These are phyloP conservation scores for Aptenodytes patagonicus DNA, from an alignment of 2,113 vertebrate species.

Conservation along the genomic window DNA sequence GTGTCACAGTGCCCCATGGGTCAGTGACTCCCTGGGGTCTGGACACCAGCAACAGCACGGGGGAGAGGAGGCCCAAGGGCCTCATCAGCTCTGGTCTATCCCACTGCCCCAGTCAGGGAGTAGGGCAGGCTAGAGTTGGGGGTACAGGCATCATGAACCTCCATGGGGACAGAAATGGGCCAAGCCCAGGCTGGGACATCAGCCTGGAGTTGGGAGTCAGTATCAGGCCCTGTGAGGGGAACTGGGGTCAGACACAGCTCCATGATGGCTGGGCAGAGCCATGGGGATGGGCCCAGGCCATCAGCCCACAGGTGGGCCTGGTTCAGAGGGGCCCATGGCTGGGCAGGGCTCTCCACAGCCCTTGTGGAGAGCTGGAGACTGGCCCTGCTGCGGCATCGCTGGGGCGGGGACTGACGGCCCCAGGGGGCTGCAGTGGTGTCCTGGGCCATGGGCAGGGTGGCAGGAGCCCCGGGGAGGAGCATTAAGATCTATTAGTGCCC, in stretches of 20 bases:
- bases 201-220: neutral
- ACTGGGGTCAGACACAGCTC: neutral
- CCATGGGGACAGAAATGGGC: neutral
- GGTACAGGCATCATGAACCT: neutral
- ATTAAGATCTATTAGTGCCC: neutral
- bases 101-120: neutral
- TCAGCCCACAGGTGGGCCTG: neutral
- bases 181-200: neutral
- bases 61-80: too few relatives aligned
- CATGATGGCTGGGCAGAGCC: neutral
- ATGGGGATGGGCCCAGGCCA: neutral
- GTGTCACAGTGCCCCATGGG: neutral
- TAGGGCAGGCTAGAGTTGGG: neutral
- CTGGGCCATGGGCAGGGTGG: neutral
- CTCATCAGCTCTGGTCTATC: too few relatives aligned
- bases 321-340: neutral
- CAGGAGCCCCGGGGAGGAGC: neutral
- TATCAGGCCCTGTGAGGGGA: neutral
- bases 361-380: neutral
- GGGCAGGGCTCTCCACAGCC: neutral
- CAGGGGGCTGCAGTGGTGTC: neutral
- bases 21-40: neutral
- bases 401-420: too few relatives aligned
- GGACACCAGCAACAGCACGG: neutral
- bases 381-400: fast-evolving